Conservation (phyloP, 1,140 invertebrate genomes). For the Zaprionus camerounensis region DNA sequence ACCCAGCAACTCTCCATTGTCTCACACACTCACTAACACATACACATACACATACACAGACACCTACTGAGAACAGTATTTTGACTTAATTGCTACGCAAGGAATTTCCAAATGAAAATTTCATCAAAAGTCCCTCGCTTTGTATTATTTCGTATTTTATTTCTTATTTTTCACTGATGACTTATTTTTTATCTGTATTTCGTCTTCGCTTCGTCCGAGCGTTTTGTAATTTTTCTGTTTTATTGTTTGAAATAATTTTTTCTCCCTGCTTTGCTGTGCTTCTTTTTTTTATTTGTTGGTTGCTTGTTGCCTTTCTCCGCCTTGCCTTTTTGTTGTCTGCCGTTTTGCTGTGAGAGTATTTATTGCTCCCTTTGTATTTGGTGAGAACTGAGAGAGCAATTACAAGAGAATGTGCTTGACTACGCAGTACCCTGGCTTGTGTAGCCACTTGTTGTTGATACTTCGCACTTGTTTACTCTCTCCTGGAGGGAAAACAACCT, state of each 20-base stretch:
- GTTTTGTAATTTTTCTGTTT: slow-evolving; percentile 43
- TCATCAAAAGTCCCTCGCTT: slow-evolving; percentile 68
- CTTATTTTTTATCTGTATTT: slow-evolving; percentile 29
- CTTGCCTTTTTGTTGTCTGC: slow-evolving; percentile 38
- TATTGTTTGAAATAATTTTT: slow-evolving; percentile 64
- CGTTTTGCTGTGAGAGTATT: slow-evolving; percentile 46
- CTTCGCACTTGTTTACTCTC: background rate
- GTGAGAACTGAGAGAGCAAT: background rate
- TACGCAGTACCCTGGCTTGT: background rate
- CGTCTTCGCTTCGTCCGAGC: slow-evolving; percentile 10
- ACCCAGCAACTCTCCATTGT: slow-evolving; percentile 8
- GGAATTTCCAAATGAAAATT: slow-evolving; percentile 77
- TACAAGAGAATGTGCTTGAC: background rate
- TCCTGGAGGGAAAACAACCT: background rate
- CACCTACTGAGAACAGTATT: slow-evolving; percentile 30
- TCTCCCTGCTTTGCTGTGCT: slow-evolving; percentile 6
- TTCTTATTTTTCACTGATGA: slow-evolving; percentile 41
- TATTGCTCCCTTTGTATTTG: slow-evolving; percentile 32
- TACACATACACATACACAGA: slow-evolving; percentile 1
- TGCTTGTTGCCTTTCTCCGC: slow-evolving; percentile 7
- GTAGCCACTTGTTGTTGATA: background rate
- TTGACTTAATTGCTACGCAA: slow-evolving; percentile 70
- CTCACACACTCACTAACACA: background rate
- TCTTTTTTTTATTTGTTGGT: background rate
- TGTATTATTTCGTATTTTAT: slow-evolving; percentile 55